Evolutionary conservation across 2,113 vertebrate genomes (phyloP).

Genomic region (Sturnira hondurensis): DNA sequence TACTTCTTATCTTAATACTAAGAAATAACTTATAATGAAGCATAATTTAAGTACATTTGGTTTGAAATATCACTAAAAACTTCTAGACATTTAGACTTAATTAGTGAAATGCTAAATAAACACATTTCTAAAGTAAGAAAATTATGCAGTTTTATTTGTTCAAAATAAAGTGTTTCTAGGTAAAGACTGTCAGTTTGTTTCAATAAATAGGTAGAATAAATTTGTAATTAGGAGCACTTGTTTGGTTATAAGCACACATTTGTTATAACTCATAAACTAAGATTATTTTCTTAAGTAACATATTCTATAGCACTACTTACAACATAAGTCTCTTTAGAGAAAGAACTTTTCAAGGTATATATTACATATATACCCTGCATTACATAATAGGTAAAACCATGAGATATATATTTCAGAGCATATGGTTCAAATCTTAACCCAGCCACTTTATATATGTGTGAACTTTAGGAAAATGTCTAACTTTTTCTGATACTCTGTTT

Average conservation of each 20-base stretch:
- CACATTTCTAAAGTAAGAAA: not conserved
- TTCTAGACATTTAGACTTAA: not conserved
- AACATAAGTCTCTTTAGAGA: not conserved
- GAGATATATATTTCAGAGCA: not conserved
- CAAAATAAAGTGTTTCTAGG: not conserved
- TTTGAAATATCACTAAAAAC: not conserved
- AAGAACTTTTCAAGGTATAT: not conserved
- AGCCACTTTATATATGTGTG: not conserved
- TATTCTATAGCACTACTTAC: not conserved
- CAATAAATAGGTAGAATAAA: slow-evolving; percentile 39
- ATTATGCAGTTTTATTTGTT: not conserved
- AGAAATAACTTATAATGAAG: not conserved
- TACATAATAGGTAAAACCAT: not conserved
- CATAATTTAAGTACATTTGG: not conserved
- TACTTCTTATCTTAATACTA: not conserved
- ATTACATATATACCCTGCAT: not conserved
- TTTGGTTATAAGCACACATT: slow-evolving; percentile 5
- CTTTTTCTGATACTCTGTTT: not conserved
- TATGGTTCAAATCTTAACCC: not conserved
- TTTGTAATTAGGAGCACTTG: not conserved
- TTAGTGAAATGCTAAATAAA: not conserved
- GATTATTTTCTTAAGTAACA: not conserved
- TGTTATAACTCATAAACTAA: not conserved
- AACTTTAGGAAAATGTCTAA: not conserved
- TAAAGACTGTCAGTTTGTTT: not conserved